Evolutionary conservation across 2,888 invertebrate genomes (phyloP), one percentile per base, ranked within the genome.

Genomic region (Habrosyne pyritoides): DNA sequence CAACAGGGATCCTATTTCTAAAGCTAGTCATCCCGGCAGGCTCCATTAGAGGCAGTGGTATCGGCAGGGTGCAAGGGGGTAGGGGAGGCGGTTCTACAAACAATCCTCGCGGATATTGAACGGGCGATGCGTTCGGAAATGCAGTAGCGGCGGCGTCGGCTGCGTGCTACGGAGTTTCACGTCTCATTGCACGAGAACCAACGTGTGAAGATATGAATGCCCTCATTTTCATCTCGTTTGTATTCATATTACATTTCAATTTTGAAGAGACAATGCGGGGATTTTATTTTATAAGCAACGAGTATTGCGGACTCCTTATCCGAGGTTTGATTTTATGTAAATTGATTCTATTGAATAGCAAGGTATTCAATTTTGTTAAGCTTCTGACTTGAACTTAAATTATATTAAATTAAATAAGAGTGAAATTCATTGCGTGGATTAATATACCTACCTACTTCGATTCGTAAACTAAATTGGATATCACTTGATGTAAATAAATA

Each of bases 41-140:
- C 78, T 82, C 81, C 79, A 83, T 83, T 83, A 83, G 74, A 81
- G 75, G 70, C 72, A 71, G 69, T 56, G 70, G 73, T 73, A 77
- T 75, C 66, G 71, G 69, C 54, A 61, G 75, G 62, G 62, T 64
- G 70, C 57, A 57, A 60, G 61, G 67, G 68, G 67, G 66, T 57
- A 62, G 56, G 57, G 66, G 69, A 73, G 81, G 63, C 70, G 78
- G 78, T 76, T 86, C 83, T 80, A 84, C 91, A 91, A 90, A 91
- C 91, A 91, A 91, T 90, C 82, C 86, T 81, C 86, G 86, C 88
- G 90, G 90, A 91, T 91, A 91, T 91, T 91, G 91, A 91, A 90
- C 90, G 89, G 42, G 77, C 79, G 86, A 86, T 90, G 91, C 89
- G 89, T 91, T 89, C 80, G 91, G 90, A 90, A 90, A 90, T 89